phyloP scores from a whole-genome alignment of 2,797 vertebrate genomes.

The Eupleurogrammus muticus region DNA sequence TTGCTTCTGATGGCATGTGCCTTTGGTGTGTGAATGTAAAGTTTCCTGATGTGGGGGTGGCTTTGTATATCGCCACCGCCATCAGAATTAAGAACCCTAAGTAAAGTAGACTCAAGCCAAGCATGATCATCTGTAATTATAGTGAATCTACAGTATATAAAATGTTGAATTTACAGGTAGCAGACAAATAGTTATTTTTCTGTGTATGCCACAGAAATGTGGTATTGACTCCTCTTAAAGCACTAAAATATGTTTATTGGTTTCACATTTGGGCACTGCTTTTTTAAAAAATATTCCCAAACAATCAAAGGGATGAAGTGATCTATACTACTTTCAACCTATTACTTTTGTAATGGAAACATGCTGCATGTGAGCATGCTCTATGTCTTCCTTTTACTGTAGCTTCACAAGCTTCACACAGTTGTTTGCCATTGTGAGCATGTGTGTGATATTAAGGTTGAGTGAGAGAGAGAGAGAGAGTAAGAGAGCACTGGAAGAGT shows the following conservation, averaged over 20 bases:
- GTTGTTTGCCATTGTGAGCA: constrained; percentile 72
- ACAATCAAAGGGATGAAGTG: constrained; percentile 6
- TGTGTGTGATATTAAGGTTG: constrained; percentile 49
- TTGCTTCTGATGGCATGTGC: no score
- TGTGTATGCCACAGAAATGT: background rate
- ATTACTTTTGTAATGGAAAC: constrained; percentile 16
- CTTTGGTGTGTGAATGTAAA: no score
- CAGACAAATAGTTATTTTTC: background rate
- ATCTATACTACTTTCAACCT: background rate
- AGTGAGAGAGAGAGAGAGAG: constrained; percentile 29
- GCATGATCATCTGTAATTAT: background rate
- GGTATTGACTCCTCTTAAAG: background rate
- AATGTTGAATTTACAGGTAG: background rate
- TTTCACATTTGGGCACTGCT: background rate
- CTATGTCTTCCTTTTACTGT: constrained; percentile 48
- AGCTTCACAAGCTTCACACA: constrained; percentile 51
- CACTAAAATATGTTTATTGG: background rate
- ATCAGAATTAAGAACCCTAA: no score
- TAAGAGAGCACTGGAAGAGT: constrained; percentile 57
- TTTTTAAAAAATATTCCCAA: constrained; percentile 6
- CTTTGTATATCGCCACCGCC: no score
- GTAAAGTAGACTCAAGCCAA: no score
- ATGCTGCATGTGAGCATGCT: constrained; percentile 18
- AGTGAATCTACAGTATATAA: background rate
- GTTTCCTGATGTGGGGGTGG: no score